Percentiles rank a stretch among this genome's conserved stretches.
phyloP scores from a whole-genome alignment of 2,888 invertebrate species.

The Hermaeophaga mercurialis region DNA sequence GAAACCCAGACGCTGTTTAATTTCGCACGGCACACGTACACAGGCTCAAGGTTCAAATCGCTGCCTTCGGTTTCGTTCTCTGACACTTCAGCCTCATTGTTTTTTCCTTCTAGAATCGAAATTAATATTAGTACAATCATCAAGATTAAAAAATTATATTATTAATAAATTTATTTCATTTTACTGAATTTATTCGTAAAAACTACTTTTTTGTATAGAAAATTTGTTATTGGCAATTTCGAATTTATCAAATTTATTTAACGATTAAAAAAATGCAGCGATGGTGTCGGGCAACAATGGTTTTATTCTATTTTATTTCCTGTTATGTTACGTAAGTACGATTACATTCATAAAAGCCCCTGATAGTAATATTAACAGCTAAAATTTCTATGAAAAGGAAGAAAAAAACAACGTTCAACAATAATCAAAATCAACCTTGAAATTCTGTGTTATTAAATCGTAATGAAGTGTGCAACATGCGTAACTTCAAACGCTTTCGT shows the following conservation, averaged over 20 bases:
- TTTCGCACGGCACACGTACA: conserved; percentile 76
- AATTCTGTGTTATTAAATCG: conserved; percentile 14
- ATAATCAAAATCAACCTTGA: conserved; percentile 11
- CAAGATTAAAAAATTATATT: too few species aligned
- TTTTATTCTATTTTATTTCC: background rate
- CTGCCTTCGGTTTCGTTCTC: conserved; percentile 68
- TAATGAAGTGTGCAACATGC: conserved; percentile 12
- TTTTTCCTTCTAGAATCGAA: conserved; percentile 56
- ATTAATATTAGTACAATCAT: too few species aligned
- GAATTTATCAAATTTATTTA: too few species aligned
- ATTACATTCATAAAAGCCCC: background rate
- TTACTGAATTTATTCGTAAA: too few species aligned
- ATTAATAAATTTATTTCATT: too few species aligned
- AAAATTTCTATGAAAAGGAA: background rate
- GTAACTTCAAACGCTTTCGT: too few species aligned
- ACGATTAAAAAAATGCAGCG: too few species aligned
- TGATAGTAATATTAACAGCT: background rate
- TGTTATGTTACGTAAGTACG: background rate
- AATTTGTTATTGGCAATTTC: too few species aligned
- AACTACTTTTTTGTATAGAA: too few species aligned
- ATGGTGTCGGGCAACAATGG: too few species aligned
- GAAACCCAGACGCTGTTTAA: conserved; percentile 76
- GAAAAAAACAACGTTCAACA: background rate
- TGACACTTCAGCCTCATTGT: conserved; percentile 52
- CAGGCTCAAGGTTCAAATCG: conserved; percentile 51